Evolutionary conservation across 1,140 invertebrate genomes (phyloP).

Genomic region (Ruditapes philippinarum): DNA sequence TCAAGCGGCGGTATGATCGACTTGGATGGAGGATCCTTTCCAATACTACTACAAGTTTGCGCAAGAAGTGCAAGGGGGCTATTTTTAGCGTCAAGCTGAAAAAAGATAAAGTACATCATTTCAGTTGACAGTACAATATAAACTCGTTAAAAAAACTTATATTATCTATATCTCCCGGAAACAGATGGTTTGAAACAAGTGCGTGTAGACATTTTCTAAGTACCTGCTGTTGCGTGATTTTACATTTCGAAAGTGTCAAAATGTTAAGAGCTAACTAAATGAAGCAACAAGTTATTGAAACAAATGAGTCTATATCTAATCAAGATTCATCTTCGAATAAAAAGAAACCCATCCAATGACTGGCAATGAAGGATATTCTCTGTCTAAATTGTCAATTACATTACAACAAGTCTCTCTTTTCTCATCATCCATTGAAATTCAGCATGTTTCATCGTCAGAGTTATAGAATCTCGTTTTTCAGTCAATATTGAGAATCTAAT

Average conservation of each 20-base stretch:
- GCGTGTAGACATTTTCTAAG: too few species aligned
- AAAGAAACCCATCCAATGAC: background rate
- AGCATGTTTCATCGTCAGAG: constrained; percentile 34
- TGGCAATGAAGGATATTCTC: background rate
- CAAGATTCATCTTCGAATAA: background rate
- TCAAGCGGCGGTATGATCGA: constrained; percentile 83
- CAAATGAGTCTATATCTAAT: background rate
- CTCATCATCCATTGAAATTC: constrained; percentile 27
- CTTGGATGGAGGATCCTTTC: constrained; percentile 92
- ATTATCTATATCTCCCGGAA: too few species aligned
- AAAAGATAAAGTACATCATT: too few species aligned
- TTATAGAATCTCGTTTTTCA: constrained; percentile 53
- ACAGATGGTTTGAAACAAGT: too few species aligned
- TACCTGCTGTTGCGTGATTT: too few species aligned
- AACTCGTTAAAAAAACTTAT: too few species aligned
- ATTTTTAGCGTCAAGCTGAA: constrained; percentile 99
- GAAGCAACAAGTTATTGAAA: too few species aligned
- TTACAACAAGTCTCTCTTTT: constrained; percentile 18
- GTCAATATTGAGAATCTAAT: constrained; percentile 62
- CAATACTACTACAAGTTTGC: constrained; percentile 99
- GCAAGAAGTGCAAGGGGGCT: constrained; percentile 98
- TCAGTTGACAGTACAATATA: too few species aligned
- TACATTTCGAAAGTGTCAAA: too few species aligned
- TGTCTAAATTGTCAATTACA: constrained; percentile 29
- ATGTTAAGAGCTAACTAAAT: too few species aligned